These are phyloP conservation scores for Scomber colias DNA, from an alignment of 2,113 vertebrate genomes.

Conservation along the genomic window DNA sequence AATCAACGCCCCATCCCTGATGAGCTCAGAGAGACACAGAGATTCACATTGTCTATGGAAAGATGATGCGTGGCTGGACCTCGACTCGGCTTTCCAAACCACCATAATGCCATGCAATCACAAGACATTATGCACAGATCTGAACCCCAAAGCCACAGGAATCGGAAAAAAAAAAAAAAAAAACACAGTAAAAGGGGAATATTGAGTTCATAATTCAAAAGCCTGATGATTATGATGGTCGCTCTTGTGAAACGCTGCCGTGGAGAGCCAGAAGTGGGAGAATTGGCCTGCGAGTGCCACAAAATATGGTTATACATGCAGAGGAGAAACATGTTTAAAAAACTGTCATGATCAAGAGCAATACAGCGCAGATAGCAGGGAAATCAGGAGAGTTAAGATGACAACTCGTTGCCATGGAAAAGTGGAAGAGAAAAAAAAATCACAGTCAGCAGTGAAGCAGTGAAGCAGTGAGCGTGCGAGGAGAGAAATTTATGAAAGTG, in stretches of 20 bases:
- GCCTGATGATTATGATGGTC: constrained; percentile 83
- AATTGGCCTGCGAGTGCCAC: constrained; percentile 75
- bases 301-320: constrained; percentile 75
- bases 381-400: constrained; percentile 67
- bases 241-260: constrained; percentile 75
- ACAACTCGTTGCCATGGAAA: constrained; percentile 73
- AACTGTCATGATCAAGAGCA: constrained; percentile 74
- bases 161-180: constrained; percentile 40
- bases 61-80: constrained; percentile 82
- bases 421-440: constrained; percentile 27
- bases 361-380: constrained; percentile 57
- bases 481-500: constrained; percentile 57
- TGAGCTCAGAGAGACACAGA: constrained; percentile 83
- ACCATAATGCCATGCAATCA: constrained; percentile 84
- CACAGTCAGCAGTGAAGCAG: constrained; percentile 38
- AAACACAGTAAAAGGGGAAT: constrained; percentile 62
- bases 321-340: constrained; percentile 73
- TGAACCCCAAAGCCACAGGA: constrained; percentile 82
- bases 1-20: constrained; percentile 90
- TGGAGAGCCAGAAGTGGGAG: constrained; percentile 76
- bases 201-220: constrained; percentile 81
- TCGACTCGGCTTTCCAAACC: constrained; percentile 76
- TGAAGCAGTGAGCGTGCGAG: constrained; percentile 24
- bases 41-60: constrained; percentile 83
- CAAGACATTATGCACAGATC: constrained; percentile 85